A percentile compares a stretch with the other conserved stretches of the same genome.
phyloP scores from a whole-genome alignment of 1,140 invertebrate genomes.

The Calosoma granatense region DNA sequence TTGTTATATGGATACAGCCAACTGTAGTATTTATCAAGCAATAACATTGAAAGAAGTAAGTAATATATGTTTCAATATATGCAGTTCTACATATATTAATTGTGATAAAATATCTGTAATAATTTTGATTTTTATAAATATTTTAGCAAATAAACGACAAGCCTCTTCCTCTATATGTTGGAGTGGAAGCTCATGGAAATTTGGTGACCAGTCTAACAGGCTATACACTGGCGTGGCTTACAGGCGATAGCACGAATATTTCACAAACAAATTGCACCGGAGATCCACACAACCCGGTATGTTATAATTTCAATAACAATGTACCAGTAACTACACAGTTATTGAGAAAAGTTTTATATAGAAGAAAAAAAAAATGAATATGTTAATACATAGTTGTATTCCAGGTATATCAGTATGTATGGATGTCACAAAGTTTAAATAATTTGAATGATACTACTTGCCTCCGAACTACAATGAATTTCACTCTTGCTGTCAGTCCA shows the following conservation, averaged over 20 bases:
- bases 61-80: no score
- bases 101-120: no score
- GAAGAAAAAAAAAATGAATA: no score
- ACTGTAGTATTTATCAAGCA: conserved; percentile 43
- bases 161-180: conserved; percentile 21
- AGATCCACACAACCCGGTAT: conserved; percentile 22
- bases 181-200: conserved; percentile 15
- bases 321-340: no score
- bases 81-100: neutral
- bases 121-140: conserved; percentile 24
- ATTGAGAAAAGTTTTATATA: no score
- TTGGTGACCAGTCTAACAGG: conserved; percentile 35
- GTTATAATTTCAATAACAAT: conserved; percentile 5
- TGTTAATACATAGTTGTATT: conserved; percentile 16
- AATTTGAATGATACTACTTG: conserved; percentile 49
- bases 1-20: conserved; percentile 64
- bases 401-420: conserved; percentile 41
- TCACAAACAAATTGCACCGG: conserved; percentile 25
- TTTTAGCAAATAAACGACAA: conserved; percentile 35
- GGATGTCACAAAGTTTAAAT: conserved; percentile 34
- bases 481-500: conserved; percentile 64
- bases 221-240: conserved; percentile 42
- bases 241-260: conserved; percentile 34
- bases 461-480: conserved; percentile 62
- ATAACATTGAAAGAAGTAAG: conserved; percentile 20